A percentile compares a stretch with the other conserved stretches of the same genome.
phyloP scores from a whole-genome alignment of 2,113 vertebrate species.

The Bungarus multicinctus region DNA sequence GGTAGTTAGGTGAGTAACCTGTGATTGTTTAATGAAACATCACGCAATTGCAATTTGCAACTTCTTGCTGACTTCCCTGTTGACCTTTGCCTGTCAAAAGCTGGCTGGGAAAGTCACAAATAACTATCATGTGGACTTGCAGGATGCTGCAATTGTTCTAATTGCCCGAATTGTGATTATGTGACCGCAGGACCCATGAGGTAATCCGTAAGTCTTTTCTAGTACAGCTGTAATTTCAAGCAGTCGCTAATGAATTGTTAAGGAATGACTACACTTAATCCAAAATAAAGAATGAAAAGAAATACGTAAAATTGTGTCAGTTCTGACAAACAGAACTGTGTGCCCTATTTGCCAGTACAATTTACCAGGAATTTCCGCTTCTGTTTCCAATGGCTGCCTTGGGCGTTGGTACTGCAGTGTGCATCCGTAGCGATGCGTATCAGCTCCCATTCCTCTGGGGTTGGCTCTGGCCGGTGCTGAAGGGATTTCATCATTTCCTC shows the following conservation, averaged over 20 bases:
- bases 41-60: not conserved
- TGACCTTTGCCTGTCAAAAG: not conserved
- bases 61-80: not conserved
- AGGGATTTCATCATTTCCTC: constrained; percentile 92
- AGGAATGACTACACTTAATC: not conserved
- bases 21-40: not conserved
- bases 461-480: constrained; percentile 89
- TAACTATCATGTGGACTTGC: too few species aligned
- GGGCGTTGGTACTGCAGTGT: constrained; percentile 93
- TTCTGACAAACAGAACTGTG: not conserved
- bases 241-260: not conserved
- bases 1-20: not conserved
- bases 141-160: not conserved
- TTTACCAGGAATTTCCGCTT: constrained; percentile 97
- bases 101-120: not conserved
- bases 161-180: not conserved
- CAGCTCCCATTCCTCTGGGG: constrained; percentile 89
- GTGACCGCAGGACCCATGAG: not conserved
- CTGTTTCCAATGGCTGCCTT: constrained; percentile 97
- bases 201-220: not conserved
- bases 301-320: not conserved
- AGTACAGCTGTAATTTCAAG: not conserved
- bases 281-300: not conserved
- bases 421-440: constrained; percentile 91
- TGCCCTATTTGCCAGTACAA: not conserved